phyloP scores from a whole-genome alignment of 1,140 invertebrate genomes.

The Apis dorsata region DNA sequence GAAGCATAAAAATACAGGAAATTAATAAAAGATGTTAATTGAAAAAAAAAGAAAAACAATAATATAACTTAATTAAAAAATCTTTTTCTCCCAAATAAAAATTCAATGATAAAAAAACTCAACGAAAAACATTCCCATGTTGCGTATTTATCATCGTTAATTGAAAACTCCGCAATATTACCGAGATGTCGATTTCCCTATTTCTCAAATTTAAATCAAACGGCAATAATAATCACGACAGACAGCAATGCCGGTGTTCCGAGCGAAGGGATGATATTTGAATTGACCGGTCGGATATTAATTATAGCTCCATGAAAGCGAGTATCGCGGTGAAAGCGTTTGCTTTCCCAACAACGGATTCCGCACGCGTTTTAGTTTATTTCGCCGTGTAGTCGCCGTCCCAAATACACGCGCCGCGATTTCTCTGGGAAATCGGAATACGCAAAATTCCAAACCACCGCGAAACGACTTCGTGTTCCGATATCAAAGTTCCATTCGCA shows the following conservation, averaged over 20 bases:
- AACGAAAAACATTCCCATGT: too few species aligned
- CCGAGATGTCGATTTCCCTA: neutral
- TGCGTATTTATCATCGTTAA: too few species aligned
- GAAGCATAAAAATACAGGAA: too few species aligned
- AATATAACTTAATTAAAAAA: too few species aligned
- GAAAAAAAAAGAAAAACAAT: too few species aligned
- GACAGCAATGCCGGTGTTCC: slow-evolving; percentile 41
- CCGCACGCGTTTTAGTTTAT: slow-evolving; percentile 49
- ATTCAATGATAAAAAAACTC: too few species aligned
- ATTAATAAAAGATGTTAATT: too few species aligned
- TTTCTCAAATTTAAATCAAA: slow-evolving; percentile 60
- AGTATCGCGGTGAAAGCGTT: slow-evolving; percentile 36
- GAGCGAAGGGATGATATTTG: slow-evolving; percentile 44
- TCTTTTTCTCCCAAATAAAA: too few species aligned
- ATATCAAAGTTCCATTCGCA: slow-evolving; percentile 21
- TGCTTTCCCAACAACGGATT: slow-evolving; percentile 42
- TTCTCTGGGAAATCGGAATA: slow-evolving; percentile 13
- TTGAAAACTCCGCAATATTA: too few species aligned
- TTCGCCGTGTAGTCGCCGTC: slow-evolving; percentile 6
- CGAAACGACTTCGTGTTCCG: slow-evolving; percentile 16
- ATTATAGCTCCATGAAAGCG: slow-evolving; percentile 64
- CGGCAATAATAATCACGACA: slow-evolving; percentile 62
- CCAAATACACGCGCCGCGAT: slow-evolving; percentile 2
- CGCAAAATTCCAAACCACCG: slow-evolving; percentile 15
- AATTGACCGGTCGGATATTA: slow-evolving; percentile 64